Evolutionary conservation across 2,113 vertebrate genomes (phyloP), one percentile per base, ranked within the genome.

Genomic region (Reinhardtius hippoglossoides): DNA sequence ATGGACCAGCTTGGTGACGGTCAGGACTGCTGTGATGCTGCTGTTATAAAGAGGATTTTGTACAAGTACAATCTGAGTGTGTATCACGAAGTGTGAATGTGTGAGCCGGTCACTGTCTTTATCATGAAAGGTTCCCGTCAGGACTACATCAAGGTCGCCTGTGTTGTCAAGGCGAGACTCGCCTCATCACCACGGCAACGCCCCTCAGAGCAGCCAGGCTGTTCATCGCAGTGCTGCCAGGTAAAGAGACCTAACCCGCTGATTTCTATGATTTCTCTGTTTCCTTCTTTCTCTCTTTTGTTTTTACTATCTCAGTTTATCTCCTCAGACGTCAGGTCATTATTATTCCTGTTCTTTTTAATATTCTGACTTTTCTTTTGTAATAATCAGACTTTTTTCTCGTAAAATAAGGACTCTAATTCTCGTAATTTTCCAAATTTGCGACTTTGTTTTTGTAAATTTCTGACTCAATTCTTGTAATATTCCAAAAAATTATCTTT

Each of bases 131-230:
- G 94, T 94, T 91, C 96, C 97, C 8, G 95, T 98, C 89, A 97
- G 98, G 94, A 97, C 98, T 55, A 98, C 97, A 0, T 98, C 97
- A 37, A 94, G 97, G 67, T 99, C 97, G 0, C 97, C 97, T 3
- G 97, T 98, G 87, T 90, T 98, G 85, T 94, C 96, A 54, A 96
- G 96, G 61, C 95, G 96, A 81, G 96, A 98, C 82, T 97, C 96
- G 80, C 96, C 97, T n/a, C 94, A 97, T 18, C 95, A 96, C 87
- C 97, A 96, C 62, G 92, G 95, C 85, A 95, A 92, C 72, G 88
- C 92, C 42, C 90, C 96, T 72, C 96, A 94, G 68, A 95, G 92
- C 78, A 95, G 92, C 88, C 96, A n/a, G n/a, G n/a, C n/a, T n/a
- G n/a, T n/a, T n/a, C n/a, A 96, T 75, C 96, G 96, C 84, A 97